Conservation (phyloP, 1,140 invertebrate genomes). For the Sycophila sp. region DNA sequence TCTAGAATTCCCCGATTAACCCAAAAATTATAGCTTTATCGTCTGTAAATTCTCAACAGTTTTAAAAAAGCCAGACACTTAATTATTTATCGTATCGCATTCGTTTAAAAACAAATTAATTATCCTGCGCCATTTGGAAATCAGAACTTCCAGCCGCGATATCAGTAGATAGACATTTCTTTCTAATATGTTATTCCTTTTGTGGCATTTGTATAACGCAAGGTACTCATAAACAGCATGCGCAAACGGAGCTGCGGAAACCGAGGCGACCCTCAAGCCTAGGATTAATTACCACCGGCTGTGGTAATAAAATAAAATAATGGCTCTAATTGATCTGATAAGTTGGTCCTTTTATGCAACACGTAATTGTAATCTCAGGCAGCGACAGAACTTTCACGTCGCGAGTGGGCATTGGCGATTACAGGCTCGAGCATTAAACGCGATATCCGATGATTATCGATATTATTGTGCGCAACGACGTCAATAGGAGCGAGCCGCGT, state of each 20-base stretch:
- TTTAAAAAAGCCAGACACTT: too few relatives aligned
- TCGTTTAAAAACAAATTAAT: too few relatives aligned
- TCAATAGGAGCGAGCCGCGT: too few relatives aligned
- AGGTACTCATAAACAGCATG: slow-evolving; percentile 33
- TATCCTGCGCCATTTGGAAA: too few relatives aligned
- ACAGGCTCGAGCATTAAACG: not conserved
- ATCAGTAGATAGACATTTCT: too few relatives aligned
- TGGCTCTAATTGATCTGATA: slow-evolving; percentile 65
- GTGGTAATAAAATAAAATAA: slow-evolving; percentile 60
- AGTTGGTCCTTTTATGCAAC: slow-evolving; percentile 43
- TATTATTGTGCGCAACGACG: not conserved
- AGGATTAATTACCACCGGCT: slow-evolving; percentile 51
- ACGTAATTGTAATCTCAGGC: not conserved
- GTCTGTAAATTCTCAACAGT: too few relatives aligned
- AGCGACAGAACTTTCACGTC: not conserved
- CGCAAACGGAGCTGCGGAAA: slow-evolving; percentile 44
- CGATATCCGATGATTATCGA: not conserved
- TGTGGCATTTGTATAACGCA: too few relatives aligned
- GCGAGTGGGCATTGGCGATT: not conserved
- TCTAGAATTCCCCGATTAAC: too few relatives aligned
- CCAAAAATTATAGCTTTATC: too few relatives aligned
- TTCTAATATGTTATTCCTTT: not conserved
- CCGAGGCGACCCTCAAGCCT: slow-evolving; percentile 33
- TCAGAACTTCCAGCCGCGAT: too few relatives aligned
- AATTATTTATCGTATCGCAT: too few relatives aligned